Evolutionary conservation across 2,888 invertebrate species (phyloP), one percentile per base, ranked within the genome.

Genomic region (Terebella lapidaria): DNA sequence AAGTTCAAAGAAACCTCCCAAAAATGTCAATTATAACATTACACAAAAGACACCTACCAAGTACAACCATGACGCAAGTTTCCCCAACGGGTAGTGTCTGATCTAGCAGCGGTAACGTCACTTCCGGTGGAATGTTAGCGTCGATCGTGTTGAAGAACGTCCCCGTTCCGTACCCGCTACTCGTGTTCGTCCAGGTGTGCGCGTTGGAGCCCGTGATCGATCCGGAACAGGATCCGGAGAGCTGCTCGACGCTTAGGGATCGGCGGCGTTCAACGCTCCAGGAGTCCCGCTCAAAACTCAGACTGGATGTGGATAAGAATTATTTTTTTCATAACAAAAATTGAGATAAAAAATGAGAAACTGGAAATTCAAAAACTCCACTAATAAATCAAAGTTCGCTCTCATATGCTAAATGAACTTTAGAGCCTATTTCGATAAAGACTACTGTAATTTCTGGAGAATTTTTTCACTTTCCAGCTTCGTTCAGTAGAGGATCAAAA

Each of bases 81-180:
- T 53, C 27, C 25, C 75, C 76, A n/a, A 69, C 71, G 56, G 70
- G 68, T 57, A 67, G 72, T 28, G 72, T 65, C 59, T 74, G 75
- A 65, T 76, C 76, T 27, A 77, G 67, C 42, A 77, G 67, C 18
- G 77, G 76, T 29, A 77, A 68, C 3, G 67, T 66, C 65, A 77
- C 75, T 54, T 71, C 64, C 24, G 77, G 77, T 20, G 74, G 67
- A 45, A 73, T 61, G 53, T 55, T 57, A 28, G 46, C 29, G 45
- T 59, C 54, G 15, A 35, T 35, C 42, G 42, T 35, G 42, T 35
- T 35, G 49, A 22, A n/a, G 18, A 49, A 5, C n/a, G 42, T 35
- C 26, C 29, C 45, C 25, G 22, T 54, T 35, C 24, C 25, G 18
- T 28, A 49, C 24, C 53, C 58, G 10, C 35, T 28, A 22, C 30